Conservation (phyloP, 2,797 vertebrate species). For the Lateolabrax maculatus region DNA sequence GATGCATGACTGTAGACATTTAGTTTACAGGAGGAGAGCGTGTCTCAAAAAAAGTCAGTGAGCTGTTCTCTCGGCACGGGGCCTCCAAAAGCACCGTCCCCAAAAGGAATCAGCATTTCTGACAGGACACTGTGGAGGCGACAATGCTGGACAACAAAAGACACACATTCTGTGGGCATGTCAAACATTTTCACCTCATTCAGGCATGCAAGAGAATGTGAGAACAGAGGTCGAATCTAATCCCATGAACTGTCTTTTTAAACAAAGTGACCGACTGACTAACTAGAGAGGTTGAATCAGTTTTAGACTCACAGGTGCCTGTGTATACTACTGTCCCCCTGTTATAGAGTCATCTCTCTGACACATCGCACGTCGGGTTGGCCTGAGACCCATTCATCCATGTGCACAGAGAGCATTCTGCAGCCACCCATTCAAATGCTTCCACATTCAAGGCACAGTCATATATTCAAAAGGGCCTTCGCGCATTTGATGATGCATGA, state of each 20-base stretch:
- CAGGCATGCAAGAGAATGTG: constrained; percentile 27
- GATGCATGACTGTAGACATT: constrained; percentile 8
- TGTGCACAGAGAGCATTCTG: constrained; percentile 52
- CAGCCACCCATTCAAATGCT: constrained; percentile 66
- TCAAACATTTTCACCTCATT: constrained; percentile 59
- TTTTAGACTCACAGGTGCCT: constrained; percentile 47
- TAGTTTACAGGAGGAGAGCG: constrained; percentile 13
- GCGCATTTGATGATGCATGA: constrained; percentile 78
- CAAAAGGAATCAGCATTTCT: constrained; percentile 65
- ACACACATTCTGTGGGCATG: constrained; percentile 58
- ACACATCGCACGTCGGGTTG: constrained; percentile 54
- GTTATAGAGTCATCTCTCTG: constrained; percentile 53
- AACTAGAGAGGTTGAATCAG: constrained; percentile 39
- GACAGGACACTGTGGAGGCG: constrained; percentile 35
- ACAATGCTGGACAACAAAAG: constrained; percentile 59
- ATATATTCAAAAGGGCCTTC: constrained; percentile 71
- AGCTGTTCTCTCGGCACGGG: constrained; percentile 38
- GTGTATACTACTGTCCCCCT: constrained; percentile 16
- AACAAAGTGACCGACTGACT: constrained; percentile 47
- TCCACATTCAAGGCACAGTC: constrained; percentile 72
- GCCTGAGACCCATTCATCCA: constrained; percentile 63
- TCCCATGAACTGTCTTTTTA: constrained; percentile 41
- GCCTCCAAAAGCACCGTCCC: constrained; percentile 29
- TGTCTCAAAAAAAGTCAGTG: constrained; percentile 37
- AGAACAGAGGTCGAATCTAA: constrained; percentile 51